Evolutionary conservation across 2,888 invertebrate species (phyloP), one percentile per base, ranked within the genome.

Genomic region (Sminthurinus aureus): DNA sequence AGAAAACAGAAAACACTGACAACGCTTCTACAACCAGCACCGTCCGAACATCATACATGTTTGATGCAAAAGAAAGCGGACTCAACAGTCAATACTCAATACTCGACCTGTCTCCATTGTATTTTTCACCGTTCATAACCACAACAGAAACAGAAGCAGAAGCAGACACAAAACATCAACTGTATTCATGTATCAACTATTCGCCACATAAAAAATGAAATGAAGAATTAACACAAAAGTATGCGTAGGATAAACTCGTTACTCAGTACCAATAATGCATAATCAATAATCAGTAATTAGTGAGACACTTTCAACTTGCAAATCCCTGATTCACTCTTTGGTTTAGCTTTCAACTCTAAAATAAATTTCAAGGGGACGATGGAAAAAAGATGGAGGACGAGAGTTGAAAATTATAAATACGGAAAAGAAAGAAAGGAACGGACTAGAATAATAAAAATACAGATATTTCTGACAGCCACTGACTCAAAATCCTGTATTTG

Each of bases 401-500:
- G 22, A 67, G n/a, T 67, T 67, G 22, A 67, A 20, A 67, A 20
- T n/a, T 67, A 20, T 6, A 67, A 67, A 20, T 20, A 8, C 4
- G 67, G 67, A 24, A 74, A 18, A 50, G 26, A 74, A 12, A 22
- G n/a, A n/a, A n/a, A n/a, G n/a, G n/a, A n/a, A n/a, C n/a, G n/a
- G n/a, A n/a, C n/a, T 22, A 12, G 8, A 67, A 11, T 0, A 12
- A 74, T 6, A 74, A 12, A 22, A 9, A n/a, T 52, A 77, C 20
- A 64, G 77, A 58, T 78, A 78, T 64, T 78, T 79, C 38, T 79
- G 79, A 79, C 79, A 79, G 79, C 64, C 79, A 79, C 67, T 22
- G 50, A 69, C 67, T 67, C 58, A 81, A 71, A 75, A 82, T 85
- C 84, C 80, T 85, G 84, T 85, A 82, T 80, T 73, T 50, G 64